Conservation (phyloP, 2,888 invertebrate genomes). For the Neuroscelio doddi region DNA sequence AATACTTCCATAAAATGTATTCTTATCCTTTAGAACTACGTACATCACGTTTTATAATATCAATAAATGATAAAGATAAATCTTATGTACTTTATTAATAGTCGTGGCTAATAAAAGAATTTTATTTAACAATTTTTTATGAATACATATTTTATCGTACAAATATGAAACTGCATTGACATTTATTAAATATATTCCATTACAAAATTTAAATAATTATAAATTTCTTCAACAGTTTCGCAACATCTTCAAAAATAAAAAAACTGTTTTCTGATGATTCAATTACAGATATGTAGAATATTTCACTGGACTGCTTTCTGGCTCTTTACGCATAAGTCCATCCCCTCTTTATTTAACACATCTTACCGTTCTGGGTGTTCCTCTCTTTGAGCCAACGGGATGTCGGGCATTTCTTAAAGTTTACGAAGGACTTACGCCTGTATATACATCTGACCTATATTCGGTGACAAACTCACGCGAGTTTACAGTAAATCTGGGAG, state of each 20-base stretch:
- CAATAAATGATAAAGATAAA: too few species aligned
- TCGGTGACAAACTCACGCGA: constrained; percentile 76
- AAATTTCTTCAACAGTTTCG: background rate
- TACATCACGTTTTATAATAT: too few species aligned
- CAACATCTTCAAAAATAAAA: too few species aligned
- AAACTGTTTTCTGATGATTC: constrained; percentile 3
- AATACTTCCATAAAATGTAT: too few species aligned
- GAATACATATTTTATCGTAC: too few species aligned
- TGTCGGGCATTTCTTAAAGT: constrained; percentile 86
- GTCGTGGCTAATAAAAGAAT: too few species aligned
- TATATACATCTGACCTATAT: constrained; percentile 84
- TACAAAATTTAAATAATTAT: too few species aligned
- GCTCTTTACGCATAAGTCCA: constrained; percentile 90
- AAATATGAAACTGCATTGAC: too few species aligned
- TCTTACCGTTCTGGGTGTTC: constrained; percentile 89
- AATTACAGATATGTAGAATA: constrained; percentile 89
- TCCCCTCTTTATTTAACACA: constrained; percentile 90
- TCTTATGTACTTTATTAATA: too few species aligned
- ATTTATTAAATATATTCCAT: too few species aligned
- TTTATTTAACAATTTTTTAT: too few species aligned
- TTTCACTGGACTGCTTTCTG: constrained; percentile 91
- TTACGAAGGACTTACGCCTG: constrained; percentile 92
- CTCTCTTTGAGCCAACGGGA: constrained; percentile 79
- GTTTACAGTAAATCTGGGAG: constrained; percentile 81
- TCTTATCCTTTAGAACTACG: too few species aligned